Conservation (phyloP, 2,888 invertebrate species). For the Spicauda simplicius region DNA sequence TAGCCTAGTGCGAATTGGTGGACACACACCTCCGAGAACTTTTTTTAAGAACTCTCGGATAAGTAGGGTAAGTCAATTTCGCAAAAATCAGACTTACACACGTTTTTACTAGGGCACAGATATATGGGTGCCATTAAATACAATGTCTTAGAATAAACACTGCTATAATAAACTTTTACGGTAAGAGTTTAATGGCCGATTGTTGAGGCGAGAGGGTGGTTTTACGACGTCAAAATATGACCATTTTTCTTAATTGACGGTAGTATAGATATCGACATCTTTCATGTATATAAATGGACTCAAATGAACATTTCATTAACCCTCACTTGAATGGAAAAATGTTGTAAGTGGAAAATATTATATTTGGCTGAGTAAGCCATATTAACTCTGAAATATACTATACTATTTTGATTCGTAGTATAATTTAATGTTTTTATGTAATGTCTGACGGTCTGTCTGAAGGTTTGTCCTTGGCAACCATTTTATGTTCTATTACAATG, state of each 20-base stretch:
- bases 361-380: background rate
- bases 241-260: slow-evolving; percentile 11
- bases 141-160: background rate
- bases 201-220: background rate
- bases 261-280: background rate
- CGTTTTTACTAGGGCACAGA: no score
- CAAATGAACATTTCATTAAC: background rate
- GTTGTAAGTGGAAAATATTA: background rate
- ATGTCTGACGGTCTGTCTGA: no score
- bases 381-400: background rate
- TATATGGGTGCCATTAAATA: background rate
- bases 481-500: no score
- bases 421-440: background rate
- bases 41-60: no score
- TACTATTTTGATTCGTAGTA: background rate
- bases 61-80: no score
- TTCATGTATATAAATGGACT: background rate
- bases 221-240: slow-evolving; percentile 5
- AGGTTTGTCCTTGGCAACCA: no score
- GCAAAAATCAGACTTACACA: no score
- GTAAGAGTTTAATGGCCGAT: slow-evolving; percentile 1
- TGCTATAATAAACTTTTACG: background rate
- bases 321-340: background rate
- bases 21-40: no score
- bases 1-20: no score